These are phyloP conservation scores for Celastrina argiolus DNA, from an alignment of 2,888 invertebrate species.

Conservation along the genomic window DNA sequence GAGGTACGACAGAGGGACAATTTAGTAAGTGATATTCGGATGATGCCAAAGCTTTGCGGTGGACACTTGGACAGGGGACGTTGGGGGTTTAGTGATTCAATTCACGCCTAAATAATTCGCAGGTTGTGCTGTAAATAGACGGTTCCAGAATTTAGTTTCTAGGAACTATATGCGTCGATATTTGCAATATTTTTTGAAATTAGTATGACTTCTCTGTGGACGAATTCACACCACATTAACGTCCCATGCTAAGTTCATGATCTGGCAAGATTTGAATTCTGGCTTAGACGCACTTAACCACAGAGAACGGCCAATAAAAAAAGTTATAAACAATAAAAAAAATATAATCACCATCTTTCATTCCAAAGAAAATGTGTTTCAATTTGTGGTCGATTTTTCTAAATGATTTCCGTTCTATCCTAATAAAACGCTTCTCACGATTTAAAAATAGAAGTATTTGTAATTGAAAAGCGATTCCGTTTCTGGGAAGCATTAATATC, in stretches of 20 bases:
- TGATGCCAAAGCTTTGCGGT: slow-evolving; percentile 3
- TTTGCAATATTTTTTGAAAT: no score
- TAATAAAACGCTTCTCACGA: neutral
- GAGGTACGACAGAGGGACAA: neutral
- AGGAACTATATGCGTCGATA: neutral
- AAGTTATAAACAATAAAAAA: neutral
- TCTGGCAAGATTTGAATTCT: no score
- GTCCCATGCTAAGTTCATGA: no score
- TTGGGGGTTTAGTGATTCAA: neutral
- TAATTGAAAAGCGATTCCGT: slow-evolving; percentile 15
- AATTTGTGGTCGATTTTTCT: neutral
- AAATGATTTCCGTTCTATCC: slow-evolving; percentile 5
- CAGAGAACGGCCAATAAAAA: no score
- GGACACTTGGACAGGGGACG: neutral
- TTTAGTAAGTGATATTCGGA: neutral
- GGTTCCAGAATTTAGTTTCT: slow-evolving; percentile 7
- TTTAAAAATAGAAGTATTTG: slow-evolving; percentile 2
- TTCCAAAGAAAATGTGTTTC: slow-evolving; percentile 2
- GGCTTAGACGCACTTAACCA: no score
- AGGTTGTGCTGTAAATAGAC: neutral
- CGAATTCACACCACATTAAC: no score
- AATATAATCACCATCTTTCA: neutral
- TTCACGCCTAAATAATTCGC: neutral
- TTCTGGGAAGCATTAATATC: slow-evolving; percentile 11
- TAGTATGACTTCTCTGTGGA: no score